These are phyloP conservation scores for Riparia riparia DNA, from an alignment of 2,113 vertebrate species.

Conservation along the genomic window DNA sequence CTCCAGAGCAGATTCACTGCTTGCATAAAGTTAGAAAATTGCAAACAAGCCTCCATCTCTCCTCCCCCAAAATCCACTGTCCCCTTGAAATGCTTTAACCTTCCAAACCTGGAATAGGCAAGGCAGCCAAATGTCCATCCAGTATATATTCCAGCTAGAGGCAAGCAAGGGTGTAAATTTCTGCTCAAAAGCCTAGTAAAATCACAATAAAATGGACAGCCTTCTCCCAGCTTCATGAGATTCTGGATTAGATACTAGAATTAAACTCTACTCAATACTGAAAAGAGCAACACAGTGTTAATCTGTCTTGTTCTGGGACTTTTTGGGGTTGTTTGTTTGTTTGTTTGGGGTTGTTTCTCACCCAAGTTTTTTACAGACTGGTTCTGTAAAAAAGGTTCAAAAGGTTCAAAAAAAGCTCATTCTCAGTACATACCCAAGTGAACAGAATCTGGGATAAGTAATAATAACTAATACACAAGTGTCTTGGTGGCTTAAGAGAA, in stretches of 20 bases:
- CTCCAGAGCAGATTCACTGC: not conserved
- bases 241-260: not conserved
- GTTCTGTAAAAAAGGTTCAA: too few species aligned
- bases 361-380: not conserved
- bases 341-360: too few species aligned
- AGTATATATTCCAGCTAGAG: not conserved
- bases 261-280: not conserved
- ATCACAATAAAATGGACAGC: not conserved
- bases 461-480: not conserved
- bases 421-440: not conserved
- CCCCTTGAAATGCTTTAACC: not conserved
- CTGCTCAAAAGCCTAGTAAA: not conserved
- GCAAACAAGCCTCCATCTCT: not conserved
- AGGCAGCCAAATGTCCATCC: not conserved
- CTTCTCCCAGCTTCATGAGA: not conserved
- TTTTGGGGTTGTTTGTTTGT: not conserved
- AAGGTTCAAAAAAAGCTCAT: not conserved
- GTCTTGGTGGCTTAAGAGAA: not conserved
- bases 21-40: not conserved
- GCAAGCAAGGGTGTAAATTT: not conserved
- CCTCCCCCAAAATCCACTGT: not conserved
- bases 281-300: not conserved
- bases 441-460: not conserved
- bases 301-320: not conserved
- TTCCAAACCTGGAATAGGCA: not conserved